phyloP scores from a whole-genome alignment of 2,888 invertebrate species.

The Zygaena filipendulae region DNA sequence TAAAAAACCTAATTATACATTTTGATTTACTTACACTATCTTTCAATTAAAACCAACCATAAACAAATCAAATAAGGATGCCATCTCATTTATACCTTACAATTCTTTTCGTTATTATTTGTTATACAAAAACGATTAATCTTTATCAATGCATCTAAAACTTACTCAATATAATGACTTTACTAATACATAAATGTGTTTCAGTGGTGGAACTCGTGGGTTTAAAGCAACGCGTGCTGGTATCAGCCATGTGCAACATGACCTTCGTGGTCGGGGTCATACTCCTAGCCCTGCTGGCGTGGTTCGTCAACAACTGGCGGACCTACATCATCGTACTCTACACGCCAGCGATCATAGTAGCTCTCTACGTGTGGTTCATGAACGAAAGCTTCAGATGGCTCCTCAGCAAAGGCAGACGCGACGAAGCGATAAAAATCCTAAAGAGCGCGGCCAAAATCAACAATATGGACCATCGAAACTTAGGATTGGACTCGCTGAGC shows the following conservation, averaged over 20 bases:
- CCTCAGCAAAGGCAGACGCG: slow-evolving; percentile 73
- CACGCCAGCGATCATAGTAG: slow-evolving; percentile 73
- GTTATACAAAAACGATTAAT: too few species aligned
- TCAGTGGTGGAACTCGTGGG: slow-evolving; percentile 83
- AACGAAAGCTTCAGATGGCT: slow-evolving; percentile 86
- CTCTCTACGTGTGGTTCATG: slow-evolving; percentile 77
- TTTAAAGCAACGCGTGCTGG: slow-evolving; percentile 77
- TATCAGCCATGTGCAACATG: slow-evolving; percentile 78
- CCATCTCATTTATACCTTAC: too few species aligned
- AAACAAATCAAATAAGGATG: too few species aligned
- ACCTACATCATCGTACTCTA: slow-evolving; percentile 75
- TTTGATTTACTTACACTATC: too few species aligned
- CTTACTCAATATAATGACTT: too few species aligned
- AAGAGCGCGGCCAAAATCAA: slow-evolving; percentile 74
- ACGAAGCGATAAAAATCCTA: slow-evolving; percentile 73
- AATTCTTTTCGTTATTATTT: too few species aligned
- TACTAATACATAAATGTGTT: too few species aligned
- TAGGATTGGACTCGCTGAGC: slow-evolving; percentile 52
- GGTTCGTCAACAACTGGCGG: slow-evolving; percentile 79
- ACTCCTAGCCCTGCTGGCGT: slow-evolving; percentile 76
- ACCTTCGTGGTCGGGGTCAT: slow-evolving; percentile 82
- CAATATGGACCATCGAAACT: slow-evolving; percentile 54
- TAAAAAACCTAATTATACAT: too few species aligned
- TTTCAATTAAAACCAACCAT: too few species aligned
- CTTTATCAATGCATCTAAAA: too few species aligned